These are phyloP conservation scores for Tribolium castaneum DNA, from an alignment of 1,140 invertebrate genomes.

Conservation along the genomic window DNA sequence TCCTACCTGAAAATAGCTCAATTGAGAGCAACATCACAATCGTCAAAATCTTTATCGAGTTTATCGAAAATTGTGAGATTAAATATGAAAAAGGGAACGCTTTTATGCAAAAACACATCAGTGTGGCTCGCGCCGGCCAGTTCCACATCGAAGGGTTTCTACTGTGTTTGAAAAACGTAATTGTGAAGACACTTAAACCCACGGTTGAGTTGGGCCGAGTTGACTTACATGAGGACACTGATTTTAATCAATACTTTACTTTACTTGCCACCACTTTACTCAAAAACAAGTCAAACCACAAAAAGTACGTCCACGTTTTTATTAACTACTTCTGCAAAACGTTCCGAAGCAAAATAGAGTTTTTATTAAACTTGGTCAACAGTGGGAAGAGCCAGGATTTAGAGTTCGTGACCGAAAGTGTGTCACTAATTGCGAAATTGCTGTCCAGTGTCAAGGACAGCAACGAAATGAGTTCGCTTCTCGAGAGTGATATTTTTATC, in stretches of 20 bases:
- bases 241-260: background rate
- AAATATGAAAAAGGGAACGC: conserved; percentile 62
- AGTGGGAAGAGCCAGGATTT: background rate
- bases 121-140: conserved; percentile 40
- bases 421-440: background rate
- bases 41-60: conserved; percentile 64
- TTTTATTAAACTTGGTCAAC: conserved; percentile 52
- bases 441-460: background rate
- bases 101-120: conserved; percentile 55
- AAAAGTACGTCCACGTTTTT: background rate
- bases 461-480: background rate
- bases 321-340: conserved; percentile 3
- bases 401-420: background rate
- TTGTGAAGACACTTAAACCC: conserved; percentile 45
- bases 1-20: conserved; percentile 42
- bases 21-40: conserved; percentile 46
- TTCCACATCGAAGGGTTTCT: conserved; percentile 53
- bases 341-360: conserved; percentile 45
- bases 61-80: conserved; percentile 51
- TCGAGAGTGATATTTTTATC: conserved; percentile 44
- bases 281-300: background rate
- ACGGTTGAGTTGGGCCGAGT: conserved; percentile 17
- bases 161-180: conserved; percentile 52
- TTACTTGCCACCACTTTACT: background rate
- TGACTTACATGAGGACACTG: conserved; percentile 40